Conservation (phyloP, 2,797 vertebrate species). For the Acrossocheilus wenchowensis region DNA sequence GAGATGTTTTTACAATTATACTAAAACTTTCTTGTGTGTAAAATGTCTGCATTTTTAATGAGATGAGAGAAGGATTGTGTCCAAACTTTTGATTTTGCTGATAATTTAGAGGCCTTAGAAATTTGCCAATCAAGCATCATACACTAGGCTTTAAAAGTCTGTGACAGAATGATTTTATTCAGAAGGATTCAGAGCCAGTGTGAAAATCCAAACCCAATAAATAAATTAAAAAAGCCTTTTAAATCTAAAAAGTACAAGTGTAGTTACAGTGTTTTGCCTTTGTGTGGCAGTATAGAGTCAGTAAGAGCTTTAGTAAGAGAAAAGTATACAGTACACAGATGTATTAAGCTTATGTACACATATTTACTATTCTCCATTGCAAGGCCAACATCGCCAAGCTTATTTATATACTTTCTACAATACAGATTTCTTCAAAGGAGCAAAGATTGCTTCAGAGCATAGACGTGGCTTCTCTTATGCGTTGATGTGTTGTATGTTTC, state of each 20-base stretch:
- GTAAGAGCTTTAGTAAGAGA: neutral
- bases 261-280: neutral
- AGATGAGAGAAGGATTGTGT: neutral
- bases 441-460: no score
- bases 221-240: neutral
- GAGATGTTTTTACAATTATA: neutral
- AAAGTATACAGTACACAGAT: neutral
- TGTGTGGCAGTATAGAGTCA: neutral
- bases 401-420: neutral
- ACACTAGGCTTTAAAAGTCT: neutral
- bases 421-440: neutral
- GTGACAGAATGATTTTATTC: neutral
- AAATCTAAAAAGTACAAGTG: neutral
- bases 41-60: neutral
- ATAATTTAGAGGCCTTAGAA: neutral
- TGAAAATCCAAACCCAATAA: neutral
- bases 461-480: neutral
- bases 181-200: neutral
- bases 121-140: neutral
- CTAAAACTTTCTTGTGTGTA: neutral
- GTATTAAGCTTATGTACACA: neutral
- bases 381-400: neutral
- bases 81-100: neutral
- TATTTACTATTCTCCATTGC: neutral
- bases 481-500: neutral